Base-by-base conservation (phyloP, 2,888 invertebrate species). In the Drosophila villosipedis region DNA sequence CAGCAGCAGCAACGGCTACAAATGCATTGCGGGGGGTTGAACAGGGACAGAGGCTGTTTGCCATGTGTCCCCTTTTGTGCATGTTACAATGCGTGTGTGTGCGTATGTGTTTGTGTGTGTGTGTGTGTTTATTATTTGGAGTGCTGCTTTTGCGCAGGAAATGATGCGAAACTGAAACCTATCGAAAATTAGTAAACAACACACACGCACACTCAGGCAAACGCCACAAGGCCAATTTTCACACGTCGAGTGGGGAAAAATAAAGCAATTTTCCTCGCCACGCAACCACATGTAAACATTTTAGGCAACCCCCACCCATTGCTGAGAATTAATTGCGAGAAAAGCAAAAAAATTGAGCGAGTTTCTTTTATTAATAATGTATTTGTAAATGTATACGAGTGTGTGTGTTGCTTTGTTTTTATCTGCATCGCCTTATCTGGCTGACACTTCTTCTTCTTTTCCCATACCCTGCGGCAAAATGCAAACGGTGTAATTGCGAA, bases 121-220 rank as follows among this genome's bases (percentile, higher is more conserved):
- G 61, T 16, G 62, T 80, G 63, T 68, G 47, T 63, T 76, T 76
- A 61, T 57, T 80, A 61, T 71, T 61, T 61, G 50, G 77, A 71
- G 78, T 65, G 53, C 65, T 80, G 72, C 81, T 80, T 80, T 72
- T 82, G 80, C 76, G 80, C 81, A 90, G 81, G 86, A 90, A 90
- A 76, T 70, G 75, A 79, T 78, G 80, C 85, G 69, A 85, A 87
- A 83, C 74, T 65, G 68, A 77, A 88, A 78, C 81, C 76, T 81
- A 88, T 89, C 79, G 83, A 83, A 47, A 85, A 85, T 75, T 81
- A 63, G 85, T 85, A 86, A 86, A 89, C 83, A 80, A 72, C 68
- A 63, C 39, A 59, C 62, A 55, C 49, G 50, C 49, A 61, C 31
- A 62, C 37, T 59, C 5, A 52, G 31, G 37, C 61, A 71, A 64